phyloP scores from a whole-genome alignment of 30 jellyfish, hydroid and myxozoan species.

The Sanderia malayensis region DNA sequence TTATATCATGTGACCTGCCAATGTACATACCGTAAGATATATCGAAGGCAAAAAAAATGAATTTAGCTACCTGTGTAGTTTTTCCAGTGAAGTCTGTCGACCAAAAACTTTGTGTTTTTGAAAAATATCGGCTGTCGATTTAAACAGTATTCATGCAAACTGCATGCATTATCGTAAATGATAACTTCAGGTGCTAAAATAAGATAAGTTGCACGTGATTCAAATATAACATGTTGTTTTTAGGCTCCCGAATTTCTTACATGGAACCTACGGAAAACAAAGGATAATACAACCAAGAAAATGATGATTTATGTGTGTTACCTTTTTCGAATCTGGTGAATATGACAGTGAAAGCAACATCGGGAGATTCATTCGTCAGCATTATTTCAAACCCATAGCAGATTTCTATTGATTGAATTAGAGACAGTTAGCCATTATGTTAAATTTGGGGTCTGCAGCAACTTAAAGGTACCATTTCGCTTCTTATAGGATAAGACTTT shows the following conservation, averaged over 20 bases:
- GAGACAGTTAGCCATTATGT: neutral
- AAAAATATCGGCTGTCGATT: constrained; percentile 24
- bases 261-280: neutral
- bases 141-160: constrained; percentile 9
- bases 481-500: neutral
- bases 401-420: constrained; percentile 1
- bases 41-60: too few relatives aligned
- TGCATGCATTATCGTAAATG: constrained; percentile 34
- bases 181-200: too few relatives aligned
- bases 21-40: too few relatives aligned
- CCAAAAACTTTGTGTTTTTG: constrained; percentile 16
- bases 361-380: constrained; percentile 17
- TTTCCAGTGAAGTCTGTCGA: constrained; percentile 20
- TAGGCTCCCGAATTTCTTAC: neutral
- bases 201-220: too few relatives aligned
- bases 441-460: constrained; percentile 2
- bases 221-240: neutral
- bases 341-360: constrained; percentile 10
- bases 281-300: neutral
- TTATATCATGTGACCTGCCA: too few relatives aligned
- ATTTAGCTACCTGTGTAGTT: constrained; percentile 25
- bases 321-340: constrained; percentile 10
- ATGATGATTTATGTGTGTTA: neutral
- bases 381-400: constrained; percentile 20
- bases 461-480: neutral